Base-by-base conservation (phyloP, 2,888 invertebrate genomes). In the Agrenia bidenticulata region DNA sequence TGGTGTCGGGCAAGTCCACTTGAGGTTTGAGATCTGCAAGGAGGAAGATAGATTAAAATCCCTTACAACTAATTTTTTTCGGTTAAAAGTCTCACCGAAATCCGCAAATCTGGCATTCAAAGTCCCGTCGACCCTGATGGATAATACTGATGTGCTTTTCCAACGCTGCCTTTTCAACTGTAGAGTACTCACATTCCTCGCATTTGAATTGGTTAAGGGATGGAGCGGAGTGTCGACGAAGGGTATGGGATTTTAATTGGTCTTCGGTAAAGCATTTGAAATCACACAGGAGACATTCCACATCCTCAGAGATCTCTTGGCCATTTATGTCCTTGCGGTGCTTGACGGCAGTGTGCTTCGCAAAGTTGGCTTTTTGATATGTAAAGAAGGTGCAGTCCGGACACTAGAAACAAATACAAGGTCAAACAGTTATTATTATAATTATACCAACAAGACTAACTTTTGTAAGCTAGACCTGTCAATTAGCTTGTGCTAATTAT, bases 121-220 rank as follows among this genome's bases (percentile, higher is more conserved):
- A 77, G 2, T 76, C 75, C 17, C 75, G 54, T 58, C 76, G 72
- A 24, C 73, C 67, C 7, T 77, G 76, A 61, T 78, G 78, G 13
- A 71, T 64, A 49, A 77, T 75, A 19, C 73, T 50, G n/a, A 73
- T 57, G 61, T 78, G 78, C 51, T 78, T 78, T 7, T 72, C 68
- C 9, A 78, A 66, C 0, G 77, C 77, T 5, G 77, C 73, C 63
- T 76, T 77, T 51, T 77, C 77, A n/a, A 77, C 73, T 2, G 77
- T 70, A 1, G 76, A 61, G 60, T 78, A 78, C 2, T 70, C 55
- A 59, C 78, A 78, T 7, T 73, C 65, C 7, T 63, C 51, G 64
- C 78, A 78, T 63, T 76, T 66, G 53, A 63, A 73, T n/a, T 58
- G 60, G n/a, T 66, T 63, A 1, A 66, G 50, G 9, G 50, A 41